These are phyloP conservation scores for Argopecten irradians DNA, from an alignment of 1,140 invertebrate species.

Conservation along the genomic window DNA sequence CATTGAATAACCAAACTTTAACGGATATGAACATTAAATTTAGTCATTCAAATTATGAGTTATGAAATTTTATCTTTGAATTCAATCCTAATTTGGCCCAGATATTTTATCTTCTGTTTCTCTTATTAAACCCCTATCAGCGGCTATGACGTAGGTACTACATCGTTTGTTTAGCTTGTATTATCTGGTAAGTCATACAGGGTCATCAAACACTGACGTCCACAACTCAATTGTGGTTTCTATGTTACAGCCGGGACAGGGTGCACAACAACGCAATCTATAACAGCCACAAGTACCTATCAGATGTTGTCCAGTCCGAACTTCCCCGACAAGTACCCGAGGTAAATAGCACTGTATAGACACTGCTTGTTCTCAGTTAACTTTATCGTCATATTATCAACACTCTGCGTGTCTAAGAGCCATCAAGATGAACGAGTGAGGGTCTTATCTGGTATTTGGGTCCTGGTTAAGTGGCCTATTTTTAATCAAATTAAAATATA, in stretches of 20 bases:
- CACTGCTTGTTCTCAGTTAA: background rate
- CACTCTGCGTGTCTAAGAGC: background rate
- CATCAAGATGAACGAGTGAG: background rate
- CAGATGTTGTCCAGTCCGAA: constrained; percentile 6
- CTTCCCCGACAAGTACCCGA: background rate
- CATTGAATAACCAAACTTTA: no score
- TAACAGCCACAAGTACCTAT: background rate
- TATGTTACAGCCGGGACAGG: background rate
- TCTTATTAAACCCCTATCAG: background rate
- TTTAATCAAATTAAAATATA: background rate
- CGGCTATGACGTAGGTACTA: background rate
- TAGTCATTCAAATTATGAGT: no score
- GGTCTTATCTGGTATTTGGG: background rate
- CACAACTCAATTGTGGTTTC: background rate
- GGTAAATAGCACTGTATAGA: background rate
- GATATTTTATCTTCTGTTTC: background rate
- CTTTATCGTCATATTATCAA: background rate
- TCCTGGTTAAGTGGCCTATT: background rate
- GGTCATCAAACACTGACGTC: background rate
- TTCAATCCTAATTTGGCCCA: background rate
- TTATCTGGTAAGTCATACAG: background rate
- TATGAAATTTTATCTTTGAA: no score
- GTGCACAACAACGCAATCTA: background rate
- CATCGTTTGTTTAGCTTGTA: background rate
- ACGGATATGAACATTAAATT: no score